These are phyloP conservation scores for Acrocephalus kingi DNA, from an alignment of 2,113 vertebrate genomes.

Conservation along the genomic window DNA sequence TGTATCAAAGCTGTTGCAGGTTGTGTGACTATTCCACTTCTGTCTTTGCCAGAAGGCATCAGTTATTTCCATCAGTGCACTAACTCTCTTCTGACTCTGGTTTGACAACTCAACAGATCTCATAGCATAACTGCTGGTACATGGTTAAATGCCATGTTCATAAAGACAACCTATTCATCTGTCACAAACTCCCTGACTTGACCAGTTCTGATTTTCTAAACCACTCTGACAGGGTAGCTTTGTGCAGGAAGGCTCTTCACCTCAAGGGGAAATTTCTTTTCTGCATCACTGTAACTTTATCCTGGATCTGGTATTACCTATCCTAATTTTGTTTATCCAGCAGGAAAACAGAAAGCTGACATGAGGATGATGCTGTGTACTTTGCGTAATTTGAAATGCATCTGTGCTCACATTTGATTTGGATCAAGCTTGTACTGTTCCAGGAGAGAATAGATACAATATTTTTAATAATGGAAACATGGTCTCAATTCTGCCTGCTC, in stretches of 20 bases:
- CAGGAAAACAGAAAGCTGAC: not conserved
- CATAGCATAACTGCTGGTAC: not conserved
- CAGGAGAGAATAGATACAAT: not conserved
- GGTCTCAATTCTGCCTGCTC: not conserved
- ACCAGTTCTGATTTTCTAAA: not conserved
- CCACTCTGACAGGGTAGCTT: not conserved
- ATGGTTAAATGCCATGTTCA: not conserved
- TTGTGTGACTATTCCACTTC: not conserved
- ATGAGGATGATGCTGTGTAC: not conserved
- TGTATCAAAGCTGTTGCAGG: not conserved
- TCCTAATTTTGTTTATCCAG: not conserved
- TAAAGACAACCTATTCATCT: not conserved
- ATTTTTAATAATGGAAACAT: not conserved
- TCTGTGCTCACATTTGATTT: not conserved
- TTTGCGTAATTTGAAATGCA: constrained; percentile 4
- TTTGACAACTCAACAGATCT: not conserved
- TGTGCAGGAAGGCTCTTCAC: not conserved
- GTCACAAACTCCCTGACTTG: not conserved
- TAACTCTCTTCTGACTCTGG: not conserved
- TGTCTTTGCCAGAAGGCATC: not conserved
- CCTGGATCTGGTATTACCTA: not conserved
- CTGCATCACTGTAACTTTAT: not conserved
- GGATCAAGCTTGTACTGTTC: not conserved
- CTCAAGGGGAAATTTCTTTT: not conserved
- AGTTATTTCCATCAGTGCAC: not conserved